These are phyloP conservation scores for Orientallactaga bullata DNA, from an alignment of 2,113 vertebrate genomes.

Conservation along the genomic window DNA sequence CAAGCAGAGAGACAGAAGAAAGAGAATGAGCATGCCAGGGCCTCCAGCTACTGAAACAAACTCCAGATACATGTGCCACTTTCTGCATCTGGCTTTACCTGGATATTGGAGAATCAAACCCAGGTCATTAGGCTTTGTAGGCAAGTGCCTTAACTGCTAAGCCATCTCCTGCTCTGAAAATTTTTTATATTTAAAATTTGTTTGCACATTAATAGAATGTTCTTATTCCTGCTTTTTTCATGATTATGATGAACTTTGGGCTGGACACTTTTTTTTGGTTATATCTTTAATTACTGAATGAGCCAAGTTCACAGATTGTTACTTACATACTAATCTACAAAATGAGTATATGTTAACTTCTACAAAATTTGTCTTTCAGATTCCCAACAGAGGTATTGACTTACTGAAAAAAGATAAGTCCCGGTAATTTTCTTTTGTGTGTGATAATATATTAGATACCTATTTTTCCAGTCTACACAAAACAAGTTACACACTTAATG, in stretches of 20 bases:
- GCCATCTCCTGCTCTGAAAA: too few species aligned
- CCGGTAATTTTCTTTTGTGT: constrained; percentile 85
- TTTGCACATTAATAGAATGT: not conserved
- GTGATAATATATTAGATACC: constrained; percentile 24
- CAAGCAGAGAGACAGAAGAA: too few species aligned
- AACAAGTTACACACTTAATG: not conserved
- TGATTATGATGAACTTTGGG: constrained; percentile 10
- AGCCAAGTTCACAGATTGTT: not conserved
- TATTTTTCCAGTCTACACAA: not conserved
- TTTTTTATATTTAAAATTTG: not conserved
- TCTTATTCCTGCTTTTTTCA: not conserved
- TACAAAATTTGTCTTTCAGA: constrained; percentile 82
- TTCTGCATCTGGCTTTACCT: too few species aligned
- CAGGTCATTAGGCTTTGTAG: too few species aligned
- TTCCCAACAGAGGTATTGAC: constrained; percentile 91
- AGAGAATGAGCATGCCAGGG: too few species aligned
- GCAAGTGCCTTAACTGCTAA: too few species aligned
- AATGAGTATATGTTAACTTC: not conserved
- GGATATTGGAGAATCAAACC: too few species aligned
- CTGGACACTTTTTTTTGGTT: not conserved
- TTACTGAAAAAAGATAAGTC: constrained; percentile 90
- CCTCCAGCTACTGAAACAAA: too few species aligned
- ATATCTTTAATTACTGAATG: not conserved
- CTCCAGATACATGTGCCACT: too few species aligned
- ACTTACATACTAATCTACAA: not conserved